Base-by-base conservation (phyloP, 2,888 invertebrate genomes). In the Adineta ricciae region DNA sequence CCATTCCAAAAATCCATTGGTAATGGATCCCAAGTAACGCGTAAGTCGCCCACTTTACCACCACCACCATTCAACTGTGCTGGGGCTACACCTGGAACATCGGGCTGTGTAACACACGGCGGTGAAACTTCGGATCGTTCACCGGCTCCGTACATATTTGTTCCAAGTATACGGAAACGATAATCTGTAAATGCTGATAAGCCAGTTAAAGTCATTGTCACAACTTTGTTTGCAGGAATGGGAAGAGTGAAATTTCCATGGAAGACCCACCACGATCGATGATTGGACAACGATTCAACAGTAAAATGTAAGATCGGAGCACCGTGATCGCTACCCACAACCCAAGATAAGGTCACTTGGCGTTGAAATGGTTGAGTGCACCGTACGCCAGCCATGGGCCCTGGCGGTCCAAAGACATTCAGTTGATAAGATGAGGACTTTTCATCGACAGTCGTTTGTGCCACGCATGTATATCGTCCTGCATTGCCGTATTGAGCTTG, bases 1-100 rank as follows among this genome's bases (percentile, higher is more conserved):
- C 84, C 86, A 82, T 86, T 86, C 86, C 86, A 86, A 24, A 84
- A 82, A 72, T 84, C 82, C 36, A 83, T 84, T 32, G 86, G 86
- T 27, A 86, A 46, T 72, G 86, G 84, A 24, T 54, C 78, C 86
- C 86, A 86, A 64, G 82, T 78, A 24, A 86, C 56, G 41, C 84
- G 54, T 64, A 86, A 84, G 50, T 84, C 84, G 36, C 84, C 86
- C 16, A 84, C 78, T 84, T 86, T 86, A 5, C 86, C 86, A 50
- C 86, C 86, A 32, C 86, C 86, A 54, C 86, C 78, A 50, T 83
- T 52, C 11, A 86, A 84, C 41, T 54, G 46, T 49, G 78, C 36
- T 9, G 86, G 86, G 14, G 84, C 14, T 27, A 84, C 46, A 9
- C 84, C 82, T 11, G 86, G 86, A 27, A 78, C 84, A 72, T 84